A percentile compares a stretch with the other conserved stretches of the same genome.
phyloP scores from a whole-genome alignment of 2,888 invertebrate species.

The Platynereis dumerilii region DNA sequence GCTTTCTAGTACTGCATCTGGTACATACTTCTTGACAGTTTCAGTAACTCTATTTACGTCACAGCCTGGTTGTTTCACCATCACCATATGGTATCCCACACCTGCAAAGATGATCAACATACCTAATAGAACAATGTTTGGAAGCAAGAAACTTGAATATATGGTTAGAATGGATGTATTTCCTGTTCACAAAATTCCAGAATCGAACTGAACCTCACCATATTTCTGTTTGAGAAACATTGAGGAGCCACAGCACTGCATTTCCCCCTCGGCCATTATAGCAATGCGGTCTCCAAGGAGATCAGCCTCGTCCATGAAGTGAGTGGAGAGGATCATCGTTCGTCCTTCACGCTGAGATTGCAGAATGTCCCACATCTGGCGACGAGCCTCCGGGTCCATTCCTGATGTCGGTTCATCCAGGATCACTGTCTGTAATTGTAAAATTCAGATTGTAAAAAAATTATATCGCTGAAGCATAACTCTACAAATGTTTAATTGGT shows the following conservation, averaged over 20 bases:
- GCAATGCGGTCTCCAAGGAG: conserved; percentile 84
- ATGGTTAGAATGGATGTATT: neutral
- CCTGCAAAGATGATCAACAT: conserved; percentile 7
- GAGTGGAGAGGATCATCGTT: conserved; percentile 76
- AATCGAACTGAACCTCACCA: conserved; percentile 65
- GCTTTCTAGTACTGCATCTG: conserved; percentile 69
- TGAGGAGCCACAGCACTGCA: conserved; percentile 82
- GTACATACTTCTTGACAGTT: conserved; percentile 72
- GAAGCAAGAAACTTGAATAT: neutral
- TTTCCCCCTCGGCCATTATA: conserved; percentile 81
- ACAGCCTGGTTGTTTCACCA: conserved; percentile 69
- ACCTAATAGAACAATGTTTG: neutral
- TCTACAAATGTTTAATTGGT: no score
- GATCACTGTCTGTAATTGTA: conserved; percentile 62
- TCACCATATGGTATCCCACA: conserved; percentile 79
- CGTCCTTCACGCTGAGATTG: conserved; percentile 70
- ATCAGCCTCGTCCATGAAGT: conserved; percentile 92
- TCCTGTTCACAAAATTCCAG: neutral
- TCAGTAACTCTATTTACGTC: conserved; percentile 67
- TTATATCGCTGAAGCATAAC: no score
- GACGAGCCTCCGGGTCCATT: conserved; percentile 69
- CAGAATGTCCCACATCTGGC: conserved; percentile 77
- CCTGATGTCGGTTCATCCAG: conserved; percentile 67
- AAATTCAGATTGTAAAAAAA: no score
- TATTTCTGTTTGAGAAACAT: conserved; percentile 78